Evolutionary conservation across 2,113 vertebrate genomes (phyloP).

Genomic region (Hippocampus abdominalis): DNA sequence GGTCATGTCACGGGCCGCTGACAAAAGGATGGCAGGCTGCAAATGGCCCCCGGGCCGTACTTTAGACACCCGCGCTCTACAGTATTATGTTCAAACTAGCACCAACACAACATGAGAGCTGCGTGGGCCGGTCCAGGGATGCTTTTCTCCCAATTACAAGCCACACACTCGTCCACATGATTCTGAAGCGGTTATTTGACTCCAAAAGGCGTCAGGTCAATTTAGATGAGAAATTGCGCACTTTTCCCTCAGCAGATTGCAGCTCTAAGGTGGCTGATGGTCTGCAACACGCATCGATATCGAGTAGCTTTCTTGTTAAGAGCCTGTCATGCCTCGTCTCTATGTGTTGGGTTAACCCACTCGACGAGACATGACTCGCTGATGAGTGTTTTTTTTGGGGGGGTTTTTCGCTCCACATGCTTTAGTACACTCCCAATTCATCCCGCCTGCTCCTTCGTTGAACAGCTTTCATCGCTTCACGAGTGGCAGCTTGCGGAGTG

Average conservation of each 20-base stretch:
- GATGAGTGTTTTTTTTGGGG: conserved; percentile 29
- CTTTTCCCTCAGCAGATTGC: conserved; percentile 19
- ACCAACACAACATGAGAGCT: neutral
- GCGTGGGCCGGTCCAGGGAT: neutral
- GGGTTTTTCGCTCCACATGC: conserved; percentile 9
- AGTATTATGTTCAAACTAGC: neutral
- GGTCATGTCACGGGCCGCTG: no score
- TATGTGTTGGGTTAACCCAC: conserved; percentile 4
- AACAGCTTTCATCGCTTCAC: conserved; percentile 33
- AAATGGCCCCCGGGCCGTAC: no score
- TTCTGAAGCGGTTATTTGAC: conserved; percentile 1
- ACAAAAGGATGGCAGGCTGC: no score
- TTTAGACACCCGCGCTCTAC: no score
- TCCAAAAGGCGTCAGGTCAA: neutral
- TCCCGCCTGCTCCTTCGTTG: conserved; percentile 25
- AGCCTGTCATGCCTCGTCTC: neutral
- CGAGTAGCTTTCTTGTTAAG: neutral
- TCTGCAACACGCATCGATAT: no score
- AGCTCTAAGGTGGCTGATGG: conserved; percentile 18
- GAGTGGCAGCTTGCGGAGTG: conserved; percentile 42
- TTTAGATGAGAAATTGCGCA: conserved; percentile 9
- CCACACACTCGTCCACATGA: neutral
- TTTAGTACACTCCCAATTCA: conserved; percentile 27
- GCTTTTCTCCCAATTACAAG: neutral
- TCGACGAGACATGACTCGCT: conserved; percentile 29